A percentile compares a stretch with the other conserved stretches of the same genome.
These are phyloP conservation scores for Oxyura jamaicensis DNA, from an alignment of 2,113 vertebrate species.

Conservation along the genomic window DNA sequence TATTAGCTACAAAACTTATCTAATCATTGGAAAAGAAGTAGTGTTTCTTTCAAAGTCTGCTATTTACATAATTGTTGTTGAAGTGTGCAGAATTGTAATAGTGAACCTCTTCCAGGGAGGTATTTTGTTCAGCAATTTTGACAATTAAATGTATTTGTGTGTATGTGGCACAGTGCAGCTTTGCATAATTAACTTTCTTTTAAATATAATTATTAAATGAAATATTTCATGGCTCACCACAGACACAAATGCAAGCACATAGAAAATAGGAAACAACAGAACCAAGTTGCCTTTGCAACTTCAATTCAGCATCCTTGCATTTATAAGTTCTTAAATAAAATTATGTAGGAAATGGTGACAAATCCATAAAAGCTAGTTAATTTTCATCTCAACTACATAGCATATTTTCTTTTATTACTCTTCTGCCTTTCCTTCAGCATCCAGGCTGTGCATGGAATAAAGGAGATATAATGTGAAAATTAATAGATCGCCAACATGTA, in stretches of 20 bases:
- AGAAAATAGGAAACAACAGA: neutral
- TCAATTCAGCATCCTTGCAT: neutral
- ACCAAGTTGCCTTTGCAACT: neutral
- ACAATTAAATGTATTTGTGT: neutral
- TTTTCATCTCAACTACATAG: neutral
- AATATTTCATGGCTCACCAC: neutral
- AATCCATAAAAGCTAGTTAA: neutral
- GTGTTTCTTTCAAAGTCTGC: neutral
- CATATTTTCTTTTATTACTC: neutral
- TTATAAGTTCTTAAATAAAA: neutral
- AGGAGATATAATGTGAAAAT: neutral
- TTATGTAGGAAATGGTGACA: neutral
- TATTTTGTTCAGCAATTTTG: neutral
- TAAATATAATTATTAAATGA: neutral
- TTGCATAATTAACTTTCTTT: constrained; percentile 16
- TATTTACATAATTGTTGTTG: neutral
- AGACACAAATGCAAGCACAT: neutral
- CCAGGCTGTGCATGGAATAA: neutral
- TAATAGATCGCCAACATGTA: neutral
- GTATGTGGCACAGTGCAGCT: neutral
- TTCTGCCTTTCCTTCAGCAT: neutral
- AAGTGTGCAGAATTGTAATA: neutral
- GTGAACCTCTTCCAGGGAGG: neutral
- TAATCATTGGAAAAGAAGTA: neutral
- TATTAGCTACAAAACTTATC: neutral